Conservation (phyloP, 2,888 invertebrate genomes). For the Phlogophora meticulosa region DNA sequence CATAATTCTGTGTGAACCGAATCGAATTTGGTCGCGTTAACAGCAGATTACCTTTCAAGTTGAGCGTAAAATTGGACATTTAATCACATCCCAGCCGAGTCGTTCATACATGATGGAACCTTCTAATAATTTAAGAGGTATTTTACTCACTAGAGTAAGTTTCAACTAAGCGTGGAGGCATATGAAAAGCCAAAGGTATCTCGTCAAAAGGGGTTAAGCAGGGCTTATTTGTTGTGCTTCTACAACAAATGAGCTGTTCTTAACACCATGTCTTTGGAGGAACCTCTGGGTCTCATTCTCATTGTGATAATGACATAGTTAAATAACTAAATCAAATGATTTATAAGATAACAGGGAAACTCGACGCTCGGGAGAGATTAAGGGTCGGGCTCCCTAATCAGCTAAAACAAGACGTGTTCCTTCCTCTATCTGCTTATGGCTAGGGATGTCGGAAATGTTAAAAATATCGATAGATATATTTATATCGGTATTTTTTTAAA, state of each 20-base stretch:
- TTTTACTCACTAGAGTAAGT: conserved; percentile 13
- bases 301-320: no score
- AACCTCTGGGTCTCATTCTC: no score
- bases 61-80: conserved; percentile 47
- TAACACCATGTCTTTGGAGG: neutral
- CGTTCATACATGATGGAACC: conserved; percentile 16
- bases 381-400: no score
- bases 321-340: no score
- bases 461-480: no score
- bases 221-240: neutral
- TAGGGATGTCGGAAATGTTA: no score
- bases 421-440: no score
- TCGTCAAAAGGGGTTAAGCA: neutral
- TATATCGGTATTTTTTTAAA: no score
- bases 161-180: conserved; percentile 2
- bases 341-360: no score
- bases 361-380: no score
- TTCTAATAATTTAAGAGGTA: conserved; percentile 13
- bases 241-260: no score
- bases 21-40: conserved; percentile 32
- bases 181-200: neutral
- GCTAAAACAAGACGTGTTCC: no score
- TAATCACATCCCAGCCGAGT: conserved; percentile 32
- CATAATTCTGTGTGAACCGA: conserved; percentile 13
- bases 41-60: conserved; percentile 42